Evolutionary conservation across 1,140 invertebrate genomes (phyloP), one percentile per base, ranked within the genome.

Genomic region (Drosophila persimilis): DNA sequence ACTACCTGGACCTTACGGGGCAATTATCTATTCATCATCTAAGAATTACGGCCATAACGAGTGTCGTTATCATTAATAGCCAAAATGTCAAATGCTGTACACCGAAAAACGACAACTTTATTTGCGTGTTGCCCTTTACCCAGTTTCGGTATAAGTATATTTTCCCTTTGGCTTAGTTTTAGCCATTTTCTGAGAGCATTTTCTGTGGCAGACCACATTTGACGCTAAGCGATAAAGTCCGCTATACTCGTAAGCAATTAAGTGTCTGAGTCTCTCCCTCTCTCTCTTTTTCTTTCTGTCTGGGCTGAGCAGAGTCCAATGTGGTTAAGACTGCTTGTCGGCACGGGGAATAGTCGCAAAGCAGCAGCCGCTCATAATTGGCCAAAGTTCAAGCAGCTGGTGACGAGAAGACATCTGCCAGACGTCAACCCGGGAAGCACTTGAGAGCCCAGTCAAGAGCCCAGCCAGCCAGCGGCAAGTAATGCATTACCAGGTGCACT

Each of bases 91-190:
- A 70, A 58, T 44, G 54, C n/a, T 50, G 47, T 62, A 56, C 48
- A 53, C 15, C 51, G 29, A 31, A 62, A 55, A 45, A n/a, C 13
- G 24, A 53, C 29, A 17, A 61, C n/a, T 70, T 70, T 56, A 80
- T 77, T 55, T 41, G 45, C 81, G 22, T 24, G 41, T 15, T 84
- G 81, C 80, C 80, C 80, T 84, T 84, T 84, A 86, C 81, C 80
- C 60, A 84, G 72, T 73, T 84, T 80, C 44, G 53, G 29, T 50
- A 17, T 59, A 47, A 17, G 29, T 5, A 47, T 11, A 35, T 69
- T 56, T 53, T 17, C 29, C 17, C 29, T 58, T 66, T 22, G 29
- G 29, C 3, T 43, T 29, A 46, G 46, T 44, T 55, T 35, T 39
- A 44, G 35, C 35, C 13, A 1, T 39, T 39, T 4, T 11, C 35